Evolutionary conservation across 2,113 vertebrate species (phyloP), one percentile per base, ranked within the genome.

Genomic region (Cairina moschata): DNA sequence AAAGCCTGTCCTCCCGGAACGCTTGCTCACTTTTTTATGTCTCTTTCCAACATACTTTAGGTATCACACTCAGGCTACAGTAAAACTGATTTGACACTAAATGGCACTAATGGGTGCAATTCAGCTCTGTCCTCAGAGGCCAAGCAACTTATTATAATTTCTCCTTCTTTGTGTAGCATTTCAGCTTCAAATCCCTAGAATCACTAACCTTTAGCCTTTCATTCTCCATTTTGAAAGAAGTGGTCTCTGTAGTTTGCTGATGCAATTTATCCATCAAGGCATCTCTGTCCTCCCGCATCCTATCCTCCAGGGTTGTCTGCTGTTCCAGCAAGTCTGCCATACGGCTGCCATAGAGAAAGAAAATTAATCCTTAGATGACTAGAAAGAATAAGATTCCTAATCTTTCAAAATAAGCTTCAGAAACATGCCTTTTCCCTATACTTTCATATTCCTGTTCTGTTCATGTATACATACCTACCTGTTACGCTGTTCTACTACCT

Each of bases 161-260:
- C 28, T 66, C 38, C 13, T 38, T 55, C 55, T 72, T 58, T 31
- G 20, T 2, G 16, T 21, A 38, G 13, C n/a, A 74, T 50, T 68
- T 20, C 3, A 88, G 59, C 67, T 69, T 44, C 32, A 55, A 67
- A 63, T 4, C 9, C 17, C 38, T 36, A 20, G 8, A 60, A 20
- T 26, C 20, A 78, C 93, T 50, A 56, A 99, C 99, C 99, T 98
- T 99, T 5, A 99, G 98, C 69, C 94, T 98, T 90, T 99, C 99
- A 9, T 99, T 99, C 83, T 99, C 99, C 63, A 98, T 93, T 68
- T 98, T 98, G 68, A 97, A 96, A 13, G 97, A 52, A 3, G 97
- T 96, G 72, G 92, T 98, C 44, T 99, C 99, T 6, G 98, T 89
- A 29, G 94, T 98, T 89, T 99, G 94, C 46, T 67, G 97, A 68